phyloP scores from a whole-genome alignment of 2,113 vertebrate genomes.

The Panthera uncia region DNA sequence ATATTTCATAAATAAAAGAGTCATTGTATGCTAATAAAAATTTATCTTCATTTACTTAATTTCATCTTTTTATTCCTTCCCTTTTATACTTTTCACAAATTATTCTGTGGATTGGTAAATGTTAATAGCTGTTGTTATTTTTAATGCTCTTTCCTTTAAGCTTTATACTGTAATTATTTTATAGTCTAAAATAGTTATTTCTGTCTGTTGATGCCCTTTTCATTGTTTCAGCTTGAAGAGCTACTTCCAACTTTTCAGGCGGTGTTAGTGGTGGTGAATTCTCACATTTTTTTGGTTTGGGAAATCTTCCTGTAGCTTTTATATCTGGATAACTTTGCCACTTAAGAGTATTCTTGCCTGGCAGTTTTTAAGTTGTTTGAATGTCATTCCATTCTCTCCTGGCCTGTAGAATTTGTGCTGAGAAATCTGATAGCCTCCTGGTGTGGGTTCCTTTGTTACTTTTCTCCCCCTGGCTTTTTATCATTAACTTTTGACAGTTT shows the following conservation, averaged over 20 bases:
- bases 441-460: background rate
- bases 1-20: background rate
- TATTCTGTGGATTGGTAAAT: background rate
- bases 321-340: background rate
- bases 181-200: background rate
- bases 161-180: background rate
- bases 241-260: background rate
- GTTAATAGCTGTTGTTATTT: background rate
- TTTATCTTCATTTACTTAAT: background rate
- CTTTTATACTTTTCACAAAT: background rate
- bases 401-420: background rate
- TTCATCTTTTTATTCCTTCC: background rate
- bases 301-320: background rate
- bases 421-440: background rate
- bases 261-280: background rate
- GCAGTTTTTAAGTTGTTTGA: background rate
- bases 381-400: background rate
- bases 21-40: background rate
- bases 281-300: background rate
- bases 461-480: background rate
- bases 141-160: background rate
- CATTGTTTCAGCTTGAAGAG: background rate
- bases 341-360: background rate
- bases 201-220: background rate
- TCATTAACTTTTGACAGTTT: background rate